These are phyloP conservation scores for Thripadectes ignobilis DNA, from an alignment of 2,797 vertebrate genomes.

Conservation along the genomic window DNA sequence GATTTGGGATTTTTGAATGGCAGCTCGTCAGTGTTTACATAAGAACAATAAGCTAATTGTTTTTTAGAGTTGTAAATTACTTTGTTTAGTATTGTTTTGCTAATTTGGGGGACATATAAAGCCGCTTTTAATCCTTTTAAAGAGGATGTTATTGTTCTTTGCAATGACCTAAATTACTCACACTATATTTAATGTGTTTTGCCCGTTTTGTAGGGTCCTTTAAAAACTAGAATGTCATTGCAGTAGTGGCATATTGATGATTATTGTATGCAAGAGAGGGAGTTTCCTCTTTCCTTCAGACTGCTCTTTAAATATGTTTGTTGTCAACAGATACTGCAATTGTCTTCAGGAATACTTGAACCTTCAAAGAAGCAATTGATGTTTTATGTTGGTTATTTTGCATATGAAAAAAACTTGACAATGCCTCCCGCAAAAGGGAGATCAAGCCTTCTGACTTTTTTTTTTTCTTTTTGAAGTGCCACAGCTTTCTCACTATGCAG, in stretches of 20 bases:
- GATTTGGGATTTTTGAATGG: constrained; percentile 3
- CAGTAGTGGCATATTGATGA: neutral
- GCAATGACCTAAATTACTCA: neutral
- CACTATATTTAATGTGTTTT: neutral
- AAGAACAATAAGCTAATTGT: neutral
- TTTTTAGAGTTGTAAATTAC: constrained; percentile 10
- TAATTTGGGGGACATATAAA: neutral
- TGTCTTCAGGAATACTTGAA: neutral
- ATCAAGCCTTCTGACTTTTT: neutral
- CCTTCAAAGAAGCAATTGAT: neutral
- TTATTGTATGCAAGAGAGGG: neutral
- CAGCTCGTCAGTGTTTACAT: neutral
- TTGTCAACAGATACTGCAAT: neutral
- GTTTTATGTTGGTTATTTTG: neutral
- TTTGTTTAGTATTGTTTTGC: neutral
- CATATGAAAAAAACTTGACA: neutral
- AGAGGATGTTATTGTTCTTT: neutral
- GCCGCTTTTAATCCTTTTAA: neutral
- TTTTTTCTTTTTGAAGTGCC: neutral
- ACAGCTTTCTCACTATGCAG: neutral
- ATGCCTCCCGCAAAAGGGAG: neutral
- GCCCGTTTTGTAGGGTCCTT: neutral
- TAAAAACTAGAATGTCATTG: neutral
- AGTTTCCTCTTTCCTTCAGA: neutral
- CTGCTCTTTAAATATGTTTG: neutral